Base-by-base conservation (phyloP, 2,888 invertebrate species). In the Drosophila algonquin region DNA sequence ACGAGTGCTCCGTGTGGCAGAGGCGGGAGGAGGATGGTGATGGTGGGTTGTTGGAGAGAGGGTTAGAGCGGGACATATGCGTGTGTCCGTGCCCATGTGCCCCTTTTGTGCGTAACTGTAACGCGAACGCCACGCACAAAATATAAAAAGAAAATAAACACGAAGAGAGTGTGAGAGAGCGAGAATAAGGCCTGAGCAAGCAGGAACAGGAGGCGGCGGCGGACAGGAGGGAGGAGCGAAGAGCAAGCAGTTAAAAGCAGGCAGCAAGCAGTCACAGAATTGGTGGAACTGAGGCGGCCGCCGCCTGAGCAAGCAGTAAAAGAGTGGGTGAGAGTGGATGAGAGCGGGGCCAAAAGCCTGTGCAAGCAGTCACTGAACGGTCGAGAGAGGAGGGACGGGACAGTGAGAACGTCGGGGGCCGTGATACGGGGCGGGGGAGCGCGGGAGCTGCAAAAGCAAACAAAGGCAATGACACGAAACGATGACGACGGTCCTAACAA, bases 401-500 rank as follows among this genome's bases (percentile, higher is more conserved):
- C 70, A 52, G 60, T 7, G 35, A 18, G 5, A 16, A 18, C 8
- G 55, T 30, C 48, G 1, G 32, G 18, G 18, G 18, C 18, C 18
- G 18, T 18, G 18, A 18, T 18, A 9, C 32, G 9, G 30, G 9
- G 30, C 9, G 9, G 4, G 12, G 35, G 12, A 5, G 12, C 5
- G 12, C 12, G 5, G 35, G 55, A 60, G 67, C 86, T 86, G 80
- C 80, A 65, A 76, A 77, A 80, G 79, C 81, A 79, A 89, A 85
- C 89, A 89, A 89, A 89, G 85, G 84, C 89, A 85, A 85, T 85
- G 89, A 85, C 87, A 89, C 85, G 87, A 87, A 89, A 81, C 89
- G 76, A 75, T 73, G 65, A 81, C 67, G 71, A 71, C 67, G 68
- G 74, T 64, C 67, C 67, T 57, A 59, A 63, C 62, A 68, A 70